A percentile compares a stretch with the other conserved stretches of the same genome.
phyloP scores from a whole-genome alignment of 2,888 invertebrate species.

The Drosophila anomelani region DNA sequence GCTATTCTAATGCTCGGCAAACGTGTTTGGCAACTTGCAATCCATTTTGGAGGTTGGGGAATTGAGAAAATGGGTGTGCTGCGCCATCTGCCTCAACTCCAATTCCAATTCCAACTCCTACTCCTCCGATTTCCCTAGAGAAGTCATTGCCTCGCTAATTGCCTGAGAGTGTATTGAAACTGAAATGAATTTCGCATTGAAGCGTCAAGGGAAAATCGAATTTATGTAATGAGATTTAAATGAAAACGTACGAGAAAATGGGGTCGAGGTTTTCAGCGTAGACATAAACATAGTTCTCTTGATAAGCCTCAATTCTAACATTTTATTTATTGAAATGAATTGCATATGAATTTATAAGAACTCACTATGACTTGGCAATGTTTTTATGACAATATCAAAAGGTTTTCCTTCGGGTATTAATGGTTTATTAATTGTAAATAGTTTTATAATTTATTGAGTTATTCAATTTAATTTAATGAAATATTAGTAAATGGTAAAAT shows the following conservation, averaged over 20 bases:
- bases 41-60: conserved; percentile 11
- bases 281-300: conserved; percentile 11
- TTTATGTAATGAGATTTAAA: conserved; percentile 22
- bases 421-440: too few species aligned
- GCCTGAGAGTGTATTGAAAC: conserved; percentile 45
- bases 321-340: background rate
- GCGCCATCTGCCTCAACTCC: conserved; percentile 16
- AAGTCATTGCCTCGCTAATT: conserved; percentile 50
- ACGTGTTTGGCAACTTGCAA: conserved; percentile 71
- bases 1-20: conserved; percentile 71
- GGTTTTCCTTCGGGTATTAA: too few species aligned
- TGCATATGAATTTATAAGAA: background rate
- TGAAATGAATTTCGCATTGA: conserved; percentile 37
- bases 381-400: background rate
- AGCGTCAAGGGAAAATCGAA: conserved; percentile 19
- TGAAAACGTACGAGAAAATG: conserved; percentile 3
- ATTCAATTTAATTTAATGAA: too few species aligned
- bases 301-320: background rate
- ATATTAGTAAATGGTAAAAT: too few species aligned
- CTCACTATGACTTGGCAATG: background rate
- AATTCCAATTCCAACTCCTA: conserved; percentile 1
- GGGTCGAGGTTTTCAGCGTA: conserved; percentile 14
- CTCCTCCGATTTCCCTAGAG: conserved; percentile 17
- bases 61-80: conserved; percentile 36
- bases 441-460: background rate